Conservation (phyloP, 2,888 invertebrate genomes). For the Chesias legatella region DNA sequence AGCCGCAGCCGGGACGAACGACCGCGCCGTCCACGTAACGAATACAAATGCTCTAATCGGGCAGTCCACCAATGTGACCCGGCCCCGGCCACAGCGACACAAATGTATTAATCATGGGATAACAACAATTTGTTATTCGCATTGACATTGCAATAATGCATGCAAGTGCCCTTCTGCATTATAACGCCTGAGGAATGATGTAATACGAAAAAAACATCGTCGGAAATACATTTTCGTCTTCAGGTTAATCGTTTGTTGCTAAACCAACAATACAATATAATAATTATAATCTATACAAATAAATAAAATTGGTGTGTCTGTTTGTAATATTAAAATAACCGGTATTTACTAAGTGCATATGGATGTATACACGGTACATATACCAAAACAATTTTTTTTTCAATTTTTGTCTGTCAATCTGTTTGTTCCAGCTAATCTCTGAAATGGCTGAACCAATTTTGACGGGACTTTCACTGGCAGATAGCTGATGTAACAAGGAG, state of each 20-base stretch:
- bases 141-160: conserved; percentile 36
- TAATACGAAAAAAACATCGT: conserved; percentile 17
- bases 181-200: conserved; percentile 18
- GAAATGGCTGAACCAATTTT: no score
- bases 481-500: no score
- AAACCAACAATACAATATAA: conserved; percentile 12
- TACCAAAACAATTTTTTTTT: no score
- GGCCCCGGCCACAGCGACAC: conserved; percentile 38
- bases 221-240: conserved; percentile 28
- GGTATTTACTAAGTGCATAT: no score
- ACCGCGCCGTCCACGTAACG: conserved; percentile 64
- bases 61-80: conserved; percentile 47
- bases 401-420: no score
- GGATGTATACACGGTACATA: no score
- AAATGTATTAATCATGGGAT: conserved; percentile 48
- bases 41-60: conserved; percentile 66
- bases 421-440: no score
- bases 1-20: conserved; percentile 78
- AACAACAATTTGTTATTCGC: conserved; percentile 43
- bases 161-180: conserved; percentile 25
- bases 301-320: no score
- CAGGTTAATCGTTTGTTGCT: neutral
- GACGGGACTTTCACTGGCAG: no score
- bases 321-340: no score
- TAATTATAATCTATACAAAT: no score